Evolutionary conservation across 2,113 vertebrate genomes (phyloP).

Genomic region (Xiphorhynchus elegans): DNA sequence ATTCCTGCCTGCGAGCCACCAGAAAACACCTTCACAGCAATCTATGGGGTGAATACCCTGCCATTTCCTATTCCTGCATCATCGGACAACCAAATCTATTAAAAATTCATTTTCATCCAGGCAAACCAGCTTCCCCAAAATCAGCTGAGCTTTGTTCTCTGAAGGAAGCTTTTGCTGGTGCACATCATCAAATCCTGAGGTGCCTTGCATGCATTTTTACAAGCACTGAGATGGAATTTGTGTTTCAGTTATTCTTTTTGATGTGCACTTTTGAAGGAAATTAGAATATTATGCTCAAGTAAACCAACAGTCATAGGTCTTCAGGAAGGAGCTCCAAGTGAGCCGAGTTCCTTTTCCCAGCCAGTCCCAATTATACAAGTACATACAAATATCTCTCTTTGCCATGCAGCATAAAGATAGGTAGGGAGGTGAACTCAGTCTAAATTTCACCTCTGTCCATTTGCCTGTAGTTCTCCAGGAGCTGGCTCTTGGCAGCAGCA

Average conservation of each 20-base stretch:
- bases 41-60: neutral
- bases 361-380: neutral
- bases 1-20: neutral
- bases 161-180: slow-evolving; percentile 16
- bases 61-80: neutral
- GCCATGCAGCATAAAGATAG: neutral
- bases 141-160: slow-evolving; percentile 36
- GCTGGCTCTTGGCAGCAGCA: neutral
- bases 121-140: slow-evolving; percentile 6
- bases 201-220: slow-evolving; percentile 24
- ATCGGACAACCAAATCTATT: slow-evolving; percentile 31
- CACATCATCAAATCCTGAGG: slow-evolving; percentile 33
- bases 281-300: slow-evolving; percentile 6
- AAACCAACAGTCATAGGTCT: neutral
- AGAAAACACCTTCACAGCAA: neutral
- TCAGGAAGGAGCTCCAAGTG: neutral
- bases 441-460: neutral
- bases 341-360: neutral
- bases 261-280: slow-evolving; percentile 23
- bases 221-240: neutral
- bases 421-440: neutral
- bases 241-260: slow-evolving; percentile 46
- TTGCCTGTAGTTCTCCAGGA: neutral
- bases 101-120: slow-evolving; percentile 42
- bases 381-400: neutral